Conservation (phyloP, 2,113 vertebrate genomes). For the Mungos mungo region DNA sequence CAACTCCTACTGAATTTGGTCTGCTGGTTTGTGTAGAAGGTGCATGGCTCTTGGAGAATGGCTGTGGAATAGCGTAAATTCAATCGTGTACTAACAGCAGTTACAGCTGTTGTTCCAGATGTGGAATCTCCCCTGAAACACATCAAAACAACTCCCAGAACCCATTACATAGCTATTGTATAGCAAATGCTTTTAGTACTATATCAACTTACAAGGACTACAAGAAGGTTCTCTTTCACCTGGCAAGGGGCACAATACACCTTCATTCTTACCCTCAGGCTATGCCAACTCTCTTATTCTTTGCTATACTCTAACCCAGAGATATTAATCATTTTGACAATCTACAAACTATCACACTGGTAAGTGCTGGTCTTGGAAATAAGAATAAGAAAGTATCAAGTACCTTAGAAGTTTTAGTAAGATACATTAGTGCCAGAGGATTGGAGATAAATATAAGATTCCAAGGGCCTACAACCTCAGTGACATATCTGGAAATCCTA, state of each 20-base stretch:
- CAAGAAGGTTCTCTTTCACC: constrained; percentile 7
- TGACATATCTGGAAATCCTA: background rate
- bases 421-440: background rate
- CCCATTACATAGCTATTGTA: background rate
- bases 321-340: background rate
- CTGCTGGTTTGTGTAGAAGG: background rate
- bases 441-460: background rate
- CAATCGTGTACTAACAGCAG: background rate
- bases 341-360: background rate
- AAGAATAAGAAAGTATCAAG: constrained; percentile 12
- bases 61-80: background rate
- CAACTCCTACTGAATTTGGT: background rate
- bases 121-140: background rate
- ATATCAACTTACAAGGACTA: background rate
- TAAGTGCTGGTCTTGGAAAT: background rate
- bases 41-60: background rate
- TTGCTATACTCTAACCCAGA: background rate
- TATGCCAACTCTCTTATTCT: background rate
- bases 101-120: background rate
- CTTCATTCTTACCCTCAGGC: background rate
- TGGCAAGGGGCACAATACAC: background rate
- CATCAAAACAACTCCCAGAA: background rate
- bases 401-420: constrained; percentile 3
- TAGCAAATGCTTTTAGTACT: background rate
- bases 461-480: background rate